Conservation (phyloP, 30 jellyfish, hydroid and myxozoan species). For the Clytia hemisphaerica region DNA sequence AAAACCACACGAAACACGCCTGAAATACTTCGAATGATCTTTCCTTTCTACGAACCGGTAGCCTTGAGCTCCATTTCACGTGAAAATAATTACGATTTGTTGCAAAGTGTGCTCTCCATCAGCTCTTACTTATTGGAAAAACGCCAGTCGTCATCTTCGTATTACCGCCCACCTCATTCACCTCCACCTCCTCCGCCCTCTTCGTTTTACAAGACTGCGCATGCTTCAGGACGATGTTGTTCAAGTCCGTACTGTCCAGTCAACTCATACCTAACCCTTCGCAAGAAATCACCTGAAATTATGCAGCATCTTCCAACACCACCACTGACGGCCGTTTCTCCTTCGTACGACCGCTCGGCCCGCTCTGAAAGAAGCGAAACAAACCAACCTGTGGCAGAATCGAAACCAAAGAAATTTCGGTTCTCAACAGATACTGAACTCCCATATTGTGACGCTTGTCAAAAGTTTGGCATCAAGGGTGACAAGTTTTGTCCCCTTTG, state of each 20-base stretch:
- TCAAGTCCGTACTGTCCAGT: constrained; percentile 7
- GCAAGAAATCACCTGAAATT: background rate
- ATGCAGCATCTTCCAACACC: background rate
- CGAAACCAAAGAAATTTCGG: too few relatives aligned
- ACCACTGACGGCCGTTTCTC: background rate
- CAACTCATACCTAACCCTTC: background rate
- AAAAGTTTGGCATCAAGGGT: background rate
- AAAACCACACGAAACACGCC: too few relatives aligned
- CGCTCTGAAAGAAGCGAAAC: too few relatives aligned
- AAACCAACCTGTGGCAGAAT: too few relatives aligned
- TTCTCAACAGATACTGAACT: too few relatives aligned
- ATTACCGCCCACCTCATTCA: background rate
- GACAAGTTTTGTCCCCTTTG: background rate
- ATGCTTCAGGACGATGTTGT: background rate
- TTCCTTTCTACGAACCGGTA: background rate
- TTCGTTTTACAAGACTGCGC: too few relatives aligned
- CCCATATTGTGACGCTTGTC: background rate
- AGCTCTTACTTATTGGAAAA: constrained; percentile 2
- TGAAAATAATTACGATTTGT: background rate
- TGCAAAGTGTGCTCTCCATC: constrained; percentile 10
- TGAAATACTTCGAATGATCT: background rate
- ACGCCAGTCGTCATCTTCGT: background rate
- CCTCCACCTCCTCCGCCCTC: too few relatives aligned
- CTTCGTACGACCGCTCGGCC: too few relatives aligned
- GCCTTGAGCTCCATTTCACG: background rate